Base-by-base conservation (phyloP, 2,888 invertebrate genomes). In the Plusia festucae region DNA sequence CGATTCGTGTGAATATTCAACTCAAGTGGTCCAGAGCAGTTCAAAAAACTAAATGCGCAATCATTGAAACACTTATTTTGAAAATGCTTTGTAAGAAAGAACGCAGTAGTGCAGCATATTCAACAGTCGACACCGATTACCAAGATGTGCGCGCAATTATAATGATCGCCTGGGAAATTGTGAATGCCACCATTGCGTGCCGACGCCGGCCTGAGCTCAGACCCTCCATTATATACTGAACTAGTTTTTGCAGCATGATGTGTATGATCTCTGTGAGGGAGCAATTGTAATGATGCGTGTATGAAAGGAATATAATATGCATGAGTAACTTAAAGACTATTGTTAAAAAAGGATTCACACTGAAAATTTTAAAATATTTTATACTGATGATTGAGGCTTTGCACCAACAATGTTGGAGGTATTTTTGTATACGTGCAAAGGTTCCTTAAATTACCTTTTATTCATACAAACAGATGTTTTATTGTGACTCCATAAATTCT, bases 101-200 rank as follows among this genome's bases (percentile, higher is more conserved):
- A 49, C 46, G 18, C 11, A 18, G 18, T 20, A 20, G 18, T 16
- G 9, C 16, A 46, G 8, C 16, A 18, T 46, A 46, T 46, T 46
- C 18, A n/a, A 15, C 40, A 4, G 15, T n/a, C n/a, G 7, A 6
- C 16, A 13, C 15, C 51, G 22, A 51, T 52, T 52, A 24, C 4
- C 13, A 13, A 32, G 11, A 52, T 32, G 58, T 58, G 58, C 5
- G 20, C n/a, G 24, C 44, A 55, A 24, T 46, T 24, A 24, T 16
- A 44, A 9, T 32, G 30, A 60, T 24, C 44, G 56, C 63, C 53
- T 74, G 68, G 68, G 65, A 71, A 60, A 74, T 52, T 60, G 55
- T 61, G 56, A 70, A 61, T 59, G 63, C 44, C 58, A 30, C 15
- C 15, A 34, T 70, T 59, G 66, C 64, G 73, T 73, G 70, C 9